phyloP scores from a whole-genome alignment of 2,113 vertebrate genomes.

The Elephas maximus region DNA sequence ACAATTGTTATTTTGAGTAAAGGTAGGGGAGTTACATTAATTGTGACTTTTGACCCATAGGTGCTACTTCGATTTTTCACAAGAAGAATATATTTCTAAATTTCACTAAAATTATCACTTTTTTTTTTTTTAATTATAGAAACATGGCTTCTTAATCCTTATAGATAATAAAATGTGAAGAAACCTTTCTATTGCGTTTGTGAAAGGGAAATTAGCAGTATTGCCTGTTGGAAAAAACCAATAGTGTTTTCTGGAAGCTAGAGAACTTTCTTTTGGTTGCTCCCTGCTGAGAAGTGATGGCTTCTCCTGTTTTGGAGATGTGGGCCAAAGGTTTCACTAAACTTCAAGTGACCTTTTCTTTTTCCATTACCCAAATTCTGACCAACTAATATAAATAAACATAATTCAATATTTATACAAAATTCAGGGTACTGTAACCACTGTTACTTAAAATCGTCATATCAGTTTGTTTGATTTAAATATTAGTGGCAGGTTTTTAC shows the following conservation, averaged over 20 bases:
- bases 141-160: conserved; percentile 16
- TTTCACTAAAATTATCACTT: not conserved
- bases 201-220: not conserved
- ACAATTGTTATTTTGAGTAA: not conserved
- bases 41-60: conserved; percentile 14
- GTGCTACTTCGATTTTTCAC: conserved; percentile 39
- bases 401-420: conserved; percentile 85
- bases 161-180: not conserved
- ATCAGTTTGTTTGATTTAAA: conserved; percentile 81
- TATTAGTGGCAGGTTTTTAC: conserved; percentile 80
- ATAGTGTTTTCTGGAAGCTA: not conserved
- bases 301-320: conserved; percentile 39
- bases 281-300: conserved; percentile 61
- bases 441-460: conserved; percentile 83
- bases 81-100: not conserved
- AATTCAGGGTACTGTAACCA: conserved; percentile 77
- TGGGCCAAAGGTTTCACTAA: conserved; percentile 72
- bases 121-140: conserved; percentile 4
- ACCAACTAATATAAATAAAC: conserved; percentile 80
- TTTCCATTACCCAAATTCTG: conserved; percentile 83
- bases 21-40: not conserved
- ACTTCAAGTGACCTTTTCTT: conserved; percentile 75
- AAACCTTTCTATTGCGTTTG: not conserved
- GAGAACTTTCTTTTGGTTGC: conserved; percentile 54
- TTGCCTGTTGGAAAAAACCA: not conserved